Base-by-base conservation (phyloP, 2,888 invertebrate genomes). In the Chrysotoxum bicinctum region DNA sequence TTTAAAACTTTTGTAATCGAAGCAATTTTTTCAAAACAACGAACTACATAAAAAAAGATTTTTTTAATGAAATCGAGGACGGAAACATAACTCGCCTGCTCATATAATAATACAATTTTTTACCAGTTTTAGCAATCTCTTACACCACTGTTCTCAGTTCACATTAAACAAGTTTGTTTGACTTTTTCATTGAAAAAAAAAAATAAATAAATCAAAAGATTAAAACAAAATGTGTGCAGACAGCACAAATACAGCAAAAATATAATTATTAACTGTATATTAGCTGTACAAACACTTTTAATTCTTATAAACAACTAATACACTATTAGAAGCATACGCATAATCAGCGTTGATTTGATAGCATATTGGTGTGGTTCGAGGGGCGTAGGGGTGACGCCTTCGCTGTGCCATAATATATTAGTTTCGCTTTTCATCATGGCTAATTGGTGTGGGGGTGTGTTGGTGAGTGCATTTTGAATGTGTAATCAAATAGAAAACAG, bases 401-500 rank as follows among this genome's bases (percentile, higher is more conserved):
- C 23, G n/a, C 3, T 1, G 23, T 26, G 7, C 48, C 48, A 10
- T 30, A 30, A 8, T 30, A 16, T 32, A 54, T 54, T 54, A 32
- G 30, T 54, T 54, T 54, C 54, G 54, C 54, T 30, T 69, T 52
- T 40, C 16, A 69, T 40, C 69, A 69, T 43, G 50, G 66, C 23
- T 60, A 43, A 76, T 10, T 19, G 14, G 12, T 52, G 58, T 54
- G 45, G 35, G 35, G 3, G 12, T 60, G 35, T 48, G 30, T 35
- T 68, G 9, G 26, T n/a, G 10, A 23, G n/a, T 54, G 56, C 48
- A 68, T 50, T 58, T 50, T 21, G n/a, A 58, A 58, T 58, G 58
- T 56, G 26, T 26, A 35, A 68, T 58, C 32, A 30, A 76, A 69
- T 30, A 68, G 30, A 43, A 21, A 50, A 40, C 50, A 37, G 26